Base-by-base conservation (phyloP, 1,140 invertebrate genomes). In the Drosophila pruinosa region DNA sequence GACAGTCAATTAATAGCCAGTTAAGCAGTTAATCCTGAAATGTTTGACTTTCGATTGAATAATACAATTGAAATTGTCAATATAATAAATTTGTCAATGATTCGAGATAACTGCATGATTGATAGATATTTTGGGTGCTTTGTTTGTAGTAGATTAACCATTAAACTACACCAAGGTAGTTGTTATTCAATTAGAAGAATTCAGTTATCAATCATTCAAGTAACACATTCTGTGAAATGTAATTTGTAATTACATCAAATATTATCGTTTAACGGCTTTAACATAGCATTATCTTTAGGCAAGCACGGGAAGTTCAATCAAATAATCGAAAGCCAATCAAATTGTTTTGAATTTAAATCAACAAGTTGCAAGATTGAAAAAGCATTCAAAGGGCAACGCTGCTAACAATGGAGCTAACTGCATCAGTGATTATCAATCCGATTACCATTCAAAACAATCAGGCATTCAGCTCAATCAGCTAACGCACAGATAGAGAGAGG, bases 391-490 rank as follows among this genome's bases (percentile, higher is more conserved):
- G 57, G 26, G 45, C 47, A 68, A 34, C 45, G 34, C 12, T 12
- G 45, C 21, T 31, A 43, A 61, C 57, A 69, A 69, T 63, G 7
- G 19, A 41, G 36, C 43, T 52, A 41, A 22, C 39, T 52, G 57
- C 57, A 61, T 61, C 45, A 68, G 39, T 68, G 64, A 41, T 61
- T 63, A 63, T 53, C 65, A 63, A 69, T 69, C 50, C 59, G 59
- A 70, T 70, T 64, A 64, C 41, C 31, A 28, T 22, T 54, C 28
- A 63, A 64, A 64, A 70, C 67, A 70, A 70, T 64, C 43, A 56
- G 59, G 31, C 31, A 56, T 64, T 70, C 67, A 48, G 50, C 31
- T 56, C 39, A 56, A 48, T 48, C 48, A 28, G 39, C 4, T 19
- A 4, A 28, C 2, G 22, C 2, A 28, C 4, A 22, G 8, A 24